Base-by-base conservation (phyloP, 2,797 vertebrate species). In the Lepus townsendii region DNA sequence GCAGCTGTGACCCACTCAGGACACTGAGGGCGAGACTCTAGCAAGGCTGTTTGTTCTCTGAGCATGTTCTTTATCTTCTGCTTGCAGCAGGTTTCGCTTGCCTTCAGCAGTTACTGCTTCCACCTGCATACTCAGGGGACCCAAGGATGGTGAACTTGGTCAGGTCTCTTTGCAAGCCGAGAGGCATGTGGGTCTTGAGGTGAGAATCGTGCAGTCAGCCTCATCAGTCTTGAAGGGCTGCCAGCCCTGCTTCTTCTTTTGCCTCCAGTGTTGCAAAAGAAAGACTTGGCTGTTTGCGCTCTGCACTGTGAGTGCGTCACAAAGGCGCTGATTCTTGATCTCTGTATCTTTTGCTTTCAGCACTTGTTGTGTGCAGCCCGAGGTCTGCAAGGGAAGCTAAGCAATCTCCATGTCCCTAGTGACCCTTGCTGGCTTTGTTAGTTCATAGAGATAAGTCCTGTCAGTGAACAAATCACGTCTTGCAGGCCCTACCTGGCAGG, bases 381-480 rank as follows among this genome's bases (percentile, higher is more conserved):
- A 90, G 30, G 42, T 60, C 60, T 91, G 52, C 68, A 95, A 93
- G 71, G 27, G 71, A 96, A 96, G 92, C 88, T 92, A 62, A 35
- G 71, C 35, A n/a, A 57, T 86, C 79, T 94, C 77, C 3, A 30
- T 38, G 42, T 96, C 88, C 65, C 42, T 88, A 84, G 73, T 91
- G 83, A 93, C 32, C 54, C 24, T 89, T 91, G n/a, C n/a, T 91
- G 68, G 35, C 92, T 96, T 84, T 95, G 69, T 94, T 96, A 92
- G 75, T 95, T 90, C 83, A 88, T 78, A 96, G 75, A 92, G 94
- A 91, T 82, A 96, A 93, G 22, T 54, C 76, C 63, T 92, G 78
- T 93, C 91, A 91, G 90, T 96, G 83, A 94, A 76, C 72, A 96
- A 82, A 95, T 86, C 86, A 95, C 80, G 35, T 87, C 88, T 93